These are phyloP conservation scores for Chromobotia macracanthus DNA, from an alignment of 2,797 vertebrate genomes.

Conservation along the genomic window DNA sequence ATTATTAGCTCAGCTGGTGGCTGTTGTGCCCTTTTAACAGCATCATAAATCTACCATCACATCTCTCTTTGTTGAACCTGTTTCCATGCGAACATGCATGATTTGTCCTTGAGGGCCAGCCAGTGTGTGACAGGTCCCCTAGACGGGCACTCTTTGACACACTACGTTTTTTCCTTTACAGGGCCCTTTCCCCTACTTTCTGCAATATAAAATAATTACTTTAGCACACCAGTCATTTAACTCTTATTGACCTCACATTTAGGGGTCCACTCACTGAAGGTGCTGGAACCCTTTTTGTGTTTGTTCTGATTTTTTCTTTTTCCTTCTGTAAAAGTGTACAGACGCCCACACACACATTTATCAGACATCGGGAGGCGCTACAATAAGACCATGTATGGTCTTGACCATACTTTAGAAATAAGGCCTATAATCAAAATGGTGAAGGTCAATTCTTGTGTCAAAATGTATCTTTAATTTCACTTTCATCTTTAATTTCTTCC, in stretches of 20 bases:
- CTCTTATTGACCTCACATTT: neutral
- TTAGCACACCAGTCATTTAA: neutral
- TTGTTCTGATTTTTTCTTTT: neutral
- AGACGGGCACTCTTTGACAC: neutral
- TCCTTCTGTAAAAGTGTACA: no score
- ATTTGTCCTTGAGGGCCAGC: neutral
- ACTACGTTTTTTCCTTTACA: neutral
- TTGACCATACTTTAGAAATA: no score
- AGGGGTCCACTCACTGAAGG: neutral
- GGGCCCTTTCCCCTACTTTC: neutral
- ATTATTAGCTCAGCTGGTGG: neutral
- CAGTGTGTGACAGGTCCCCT: neutral
- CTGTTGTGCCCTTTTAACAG: neutral
- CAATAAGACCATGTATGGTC: no score
- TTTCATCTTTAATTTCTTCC: no score
- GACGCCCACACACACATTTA: no score
- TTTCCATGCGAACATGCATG: neutral
- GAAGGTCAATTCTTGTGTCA: no score
- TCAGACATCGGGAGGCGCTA: no score
- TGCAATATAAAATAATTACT: neutral
- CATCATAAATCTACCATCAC: neutral
- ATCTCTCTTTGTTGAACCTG: neutral
- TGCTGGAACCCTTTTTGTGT: neutral
- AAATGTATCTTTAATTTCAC: no score
- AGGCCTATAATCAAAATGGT: no score